Percentiles rank a stretch among this genome's conserved stretches.
These are phyloP conservation scores for Spea hammondii DNA, from an alignment of 2,797 vertebrate species.

Conservation along the genomic window DNA sequence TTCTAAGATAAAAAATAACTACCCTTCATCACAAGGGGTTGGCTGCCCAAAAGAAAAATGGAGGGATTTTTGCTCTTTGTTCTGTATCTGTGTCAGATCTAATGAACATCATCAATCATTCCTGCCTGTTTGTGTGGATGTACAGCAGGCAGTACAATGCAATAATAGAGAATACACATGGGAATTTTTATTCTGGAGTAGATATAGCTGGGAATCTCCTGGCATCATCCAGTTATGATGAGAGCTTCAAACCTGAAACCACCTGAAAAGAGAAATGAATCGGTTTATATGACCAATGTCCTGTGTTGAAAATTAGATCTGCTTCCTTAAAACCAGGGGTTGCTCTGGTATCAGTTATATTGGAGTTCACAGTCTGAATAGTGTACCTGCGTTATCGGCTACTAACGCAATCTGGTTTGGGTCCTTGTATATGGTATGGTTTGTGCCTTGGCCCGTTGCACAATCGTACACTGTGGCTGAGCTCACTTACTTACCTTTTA, in stretches of 20 bases:
- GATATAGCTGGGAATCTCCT: neutral
- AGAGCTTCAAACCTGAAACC: constrained; percentile 1
- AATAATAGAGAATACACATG: constrained; percentile 1
- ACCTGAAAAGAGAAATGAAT: constrained; percentile 10
- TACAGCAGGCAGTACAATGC: neutral
- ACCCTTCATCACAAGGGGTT: neutral
- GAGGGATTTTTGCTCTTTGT: neutral
- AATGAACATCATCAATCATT: constrained; percentile 8
- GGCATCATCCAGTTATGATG: neutral
- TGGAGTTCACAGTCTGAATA: no score
- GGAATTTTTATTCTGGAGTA: neutral
- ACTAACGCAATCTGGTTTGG: no score
- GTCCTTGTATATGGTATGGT: no score
- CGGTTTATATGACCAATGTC: neutral
- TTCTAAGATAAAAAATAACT: neutral
- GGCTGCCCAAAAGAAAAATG: neutral
- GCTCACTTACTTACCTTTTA: no score
- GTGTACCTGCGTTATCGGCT: no score
- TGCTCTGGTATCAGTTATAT: no score
- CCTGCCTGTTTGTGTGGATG: constrained; percentile 1
- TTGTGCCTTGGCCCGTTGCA: no score
- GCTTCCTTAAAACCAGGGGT: no score
- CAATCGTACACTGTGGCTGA: no score
- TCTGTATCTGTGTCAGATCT: neutral
- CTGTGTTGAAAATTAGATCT: no score